A percentile compares a stretch with the other conserved stretches of the same genome.
Evolutionary conservation across 37 sponge, comb jelly and placozoan species (phyloP).

Genomic region (Chondrilla cf. caribensis): DNA sequence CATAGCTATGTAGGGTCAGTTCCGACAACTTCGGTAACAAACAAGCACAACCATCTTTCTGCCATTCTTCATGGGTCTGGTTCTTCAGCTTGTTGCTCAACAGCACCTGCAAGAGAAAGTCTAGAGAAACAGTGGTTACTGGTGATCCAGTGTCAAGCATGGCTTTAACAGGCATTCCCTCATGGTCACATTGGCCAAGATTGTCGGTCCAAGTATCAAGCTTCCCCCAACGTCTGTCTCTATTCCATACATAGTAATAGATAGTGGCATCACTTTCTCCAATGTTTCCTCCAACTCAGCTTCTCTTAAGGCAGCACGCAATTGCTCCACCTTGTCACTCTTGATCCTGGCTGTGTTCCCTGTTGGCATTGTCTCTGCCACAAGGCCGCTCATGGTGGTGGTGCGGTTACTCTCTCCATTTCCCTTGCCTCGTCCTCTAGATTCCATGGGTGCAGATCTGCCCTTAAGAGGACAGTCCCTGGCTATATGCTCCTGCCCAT

Average conservation of each 20-base stretch:
- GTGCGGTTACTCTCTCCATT: no score
- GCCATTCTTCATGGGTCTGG: no score
- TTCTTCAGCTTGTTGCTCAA: no score
- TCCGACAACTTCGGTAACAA: no score
- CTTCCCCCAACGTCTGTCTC: no score
- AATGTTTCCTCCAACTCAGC: conserved; percentile 20
- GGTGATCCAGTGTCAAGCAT: conserved; percentile 30
- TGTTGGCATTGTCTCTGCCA: no score
- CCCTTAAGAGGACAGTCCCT: background rate
- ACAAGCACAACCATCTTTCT: no score
- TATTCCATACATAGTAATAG: background rate
- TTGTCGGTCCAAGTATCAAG: no score
- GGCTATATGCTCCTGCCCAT: background rate
- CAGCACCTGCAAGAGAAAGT: conserved; percentile 15
- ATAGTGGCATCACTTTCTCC: background rate
- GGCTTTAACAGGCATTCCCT: conserved; percentile 12
- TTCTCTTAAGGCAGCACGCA: background rate
- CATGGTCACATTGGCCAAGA: background rate
- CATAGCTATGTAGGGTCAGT: background rate
- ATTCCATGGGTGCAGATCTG: background rate
- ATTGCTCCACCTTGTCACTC: background rate
- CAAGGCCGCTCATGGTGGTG: no score
- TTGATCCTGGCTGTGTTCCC: no score
- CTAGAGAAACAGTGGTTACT: conserved; percentile 21
- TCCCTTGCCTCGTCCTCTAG: conserved; percentile 23